Conservation (phyloP, 92 coral and sea anemone genomes). For the Epizoanthus ramosus region DNA sequence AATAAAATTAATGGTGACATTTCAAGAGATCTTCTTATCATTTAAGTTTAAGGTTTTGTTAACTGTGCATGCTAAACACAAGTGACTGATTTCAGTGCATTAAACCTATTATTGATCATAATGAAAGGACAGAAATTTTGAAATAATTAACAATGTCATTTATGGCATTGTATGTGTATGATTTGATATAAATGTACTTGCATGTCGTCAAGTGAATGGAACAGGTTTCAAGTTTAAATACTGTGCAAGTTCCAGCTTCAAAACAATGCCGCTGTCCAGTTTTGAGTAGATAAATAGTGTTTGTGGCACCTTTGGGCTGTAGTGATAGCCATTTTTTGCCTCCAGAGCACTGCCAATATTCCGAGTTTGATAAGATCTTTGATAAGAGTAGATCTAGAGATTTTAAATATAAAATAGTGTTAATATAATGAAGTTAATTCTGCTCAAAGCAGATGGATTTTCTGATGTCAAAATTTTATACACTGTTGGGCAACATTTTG, state of each 20-base stretch:
- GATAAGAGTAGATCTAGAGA: constrained; percentile 38
- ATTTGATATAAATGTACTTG: constrained; percentile 23
- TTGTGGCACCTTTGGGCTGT: background rate
- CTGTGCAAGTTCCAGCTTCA: constrained; percentile 3
- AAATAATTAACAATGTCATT: background rate
- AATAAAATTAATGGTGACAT: background rate
- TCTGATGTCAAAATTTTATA: constrained; percentile 61
- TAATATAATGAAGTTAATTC: constrained; percentile 44
- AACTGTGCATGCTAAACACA: background rate
- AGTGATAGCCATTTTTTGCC: constrained; percentile 6
- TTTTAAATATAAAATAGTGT: constrained; percentile 34
- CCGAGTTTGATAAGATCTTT: background rate
- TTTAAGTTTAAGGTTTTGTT: background rate
- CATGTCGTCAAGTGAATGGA: constrained; percentile 28
- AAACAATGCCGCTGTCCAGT: background rate
- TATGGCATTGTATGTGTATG: constrained; percentile 1
- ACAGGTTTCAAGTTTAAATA: background rate
- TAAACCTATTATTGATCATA: background rate
- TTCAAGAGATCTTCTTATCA: background rate
- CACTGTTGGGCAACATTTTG: constrained; percentile 58
- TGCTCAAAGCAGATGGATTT: constrained; percentile 72
- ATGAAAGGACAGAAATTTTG: background rate
- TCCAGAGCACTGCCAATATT: background rate
- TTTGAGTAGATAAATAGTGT: background rate
- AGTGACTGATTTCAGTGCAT: background rate